Conservation (phyloP, 2,888 invertebrate species). For the Stenchaetothrips biformis region DNA sequence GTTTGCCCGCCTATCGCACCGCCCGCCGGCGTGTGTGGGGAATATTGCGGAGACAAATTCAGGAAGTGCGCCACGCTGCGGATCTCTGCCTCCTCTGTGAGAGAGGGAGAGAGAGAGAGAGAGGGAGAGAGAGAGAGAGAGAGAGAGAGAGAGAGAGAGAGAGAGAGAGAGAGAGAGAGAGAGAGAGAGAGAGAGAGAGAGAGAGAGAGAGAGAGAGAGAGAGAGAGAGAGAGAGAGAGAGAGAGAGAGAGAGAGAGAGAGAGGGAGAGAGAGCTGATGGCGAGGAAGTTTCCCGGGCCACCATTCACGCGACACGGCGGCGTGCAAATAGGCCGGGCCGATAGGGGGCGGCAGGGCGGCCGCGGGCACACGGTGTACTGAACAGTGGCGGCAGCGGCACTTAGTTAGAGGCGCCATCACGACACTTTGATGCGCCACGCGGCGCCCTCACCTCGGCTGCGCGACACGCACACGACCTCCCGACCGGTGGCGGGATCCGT, state of each 20-base stretch:
- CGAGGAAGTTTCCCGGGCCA: too few relatives aligned
- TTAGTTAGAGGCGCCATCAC: too few relatives aligned
- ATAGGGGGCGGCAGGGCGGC: too few relatives aligned
- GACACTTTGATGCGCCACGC: too few relatives aligned
- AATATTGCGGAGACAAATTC: conserved; percentile 23
- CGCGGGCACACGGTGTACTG: too few relatives aligned
- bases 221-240: background rate
- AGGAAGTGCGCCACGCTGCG: background rate
- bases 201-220: background rate
- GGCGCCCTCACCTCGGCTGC: too few relatives aligned
- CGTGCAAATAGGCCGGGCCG: too few relatives aligned
- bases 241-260: background rate
- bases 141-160: background rate
- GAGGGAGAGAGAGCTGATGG: background rate
- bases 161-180: background rate
- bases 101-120: background rate
- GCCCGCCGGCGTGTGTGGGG: background rate
- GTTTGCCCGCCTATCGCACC: background rate
- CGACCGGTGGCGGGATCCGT: too few relatives aligned
- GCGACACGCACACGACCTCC: too few relatives aligned
- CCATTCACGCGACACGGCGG: too few relatives aligned
- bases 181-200: background rate
- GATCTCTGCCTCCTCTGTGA: background rate
- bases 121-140: background rate
- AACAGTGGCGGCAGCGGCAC: too few relatives aligned